These are phyloP conservation scores for Drosophila lacicola DNA, from an alignment of 2,888 invertebrate genomes.

Conservation along the genomic window DNA sequence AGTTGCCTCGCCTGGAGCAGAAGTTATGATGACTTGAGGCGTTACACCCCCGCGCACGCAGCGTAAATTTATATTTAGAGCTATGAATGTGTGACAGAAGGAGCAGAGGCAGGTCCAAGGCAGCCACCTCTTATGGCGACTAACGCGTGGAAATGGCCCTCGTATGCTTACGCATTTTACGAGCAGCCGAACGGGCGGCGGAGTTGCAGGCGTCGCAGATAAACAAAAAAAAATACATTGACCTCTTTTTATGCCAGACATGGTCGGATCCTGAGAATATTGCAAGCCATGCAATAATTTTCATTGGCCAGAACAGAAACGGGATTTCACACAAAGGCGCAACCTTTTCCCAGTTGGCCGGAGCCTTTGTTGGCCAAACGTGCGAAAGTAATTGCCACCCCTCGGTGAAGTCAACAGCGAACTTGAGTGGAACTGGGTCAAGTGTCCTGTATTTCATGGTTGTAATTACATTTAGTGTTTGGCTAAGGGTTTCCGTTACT, in stretches of 20 bases:
- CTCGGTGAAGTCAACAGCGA: conserved; percentile 8
- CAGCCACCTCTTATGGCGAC: conserved; percentile 7
- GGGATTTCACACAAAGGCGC: conserved; percentile 39
- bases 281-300: conserved; percentile 75
- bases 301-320: conserved; percentile 25
- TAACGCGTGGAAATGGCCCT: conserved; percentile 48
- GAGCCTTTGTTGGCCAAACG: conserved; percentile 62
- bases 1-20: conserved; percentile 47
- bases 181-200: conserved; percentile 29
- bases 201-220: conserved; percentile 39
- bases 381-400: conserved; percentile 69
- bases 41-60: conserved; percentile 38
- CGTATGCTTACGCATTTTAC: conserved; percentile 68
- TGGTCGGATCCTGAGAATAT: conserved; percentile 41
- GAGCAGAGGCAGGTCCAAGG: conserved; percentile 8
- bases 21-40: conserved; percentile 74
- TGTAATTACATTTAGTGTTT: conserved; percentile 64
- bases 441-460: conserved; percentile 69
- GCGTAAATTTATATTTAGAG: conserved; percentile 74
- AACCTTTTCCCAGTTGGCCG: conserved; percentile 34
- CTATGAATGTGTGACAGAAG: conserved; percentile 38
- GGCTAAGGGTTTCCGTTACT: conserved; percentile 33
- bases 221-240: conserved; percentile 73
- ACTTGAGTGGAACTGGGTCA: conserved; percentile 64
- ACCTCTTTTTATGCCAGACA: conserved; percentile 59